These are phyloP conservation scores for Polydrusus tereticollis DNA, from an alignment of 2,888 invertebrate species.

Conservation along the genomic window DNA sequence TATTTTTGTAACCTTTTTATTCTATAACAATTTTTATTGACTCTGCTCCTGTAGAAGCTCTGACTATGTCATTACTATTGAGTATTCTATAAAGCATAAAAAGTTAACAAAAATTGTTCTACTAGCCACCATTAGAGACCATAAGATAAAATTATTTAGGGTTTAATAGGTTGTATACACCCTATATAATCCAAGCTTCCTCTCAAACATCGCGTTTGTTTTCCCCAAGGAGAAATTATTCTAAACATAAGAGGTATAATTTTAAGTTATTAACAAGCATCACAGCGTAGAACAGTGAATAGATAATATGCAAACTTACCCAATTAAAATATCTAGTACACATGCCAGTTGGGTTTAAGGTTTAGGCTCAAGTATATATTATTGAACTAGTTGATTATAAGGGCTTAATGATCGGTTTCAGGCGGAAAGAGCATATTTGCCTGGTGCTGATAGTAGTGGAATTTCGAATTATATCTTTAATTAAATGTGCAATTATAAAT, in stretches of 20 bases:
- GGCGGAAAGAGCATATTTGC: neutral
- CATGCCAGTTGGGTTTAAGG: constrained; percentile 4
- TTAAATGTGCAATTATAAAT: too few species aligned
- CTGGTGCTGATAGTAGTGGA: neutral
- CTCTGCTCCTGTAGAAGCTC: too few species aligned
- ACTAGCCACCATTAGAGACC: too few species aligned
- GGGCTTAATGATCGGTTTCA: neutral
- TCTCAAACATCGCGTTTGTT: neutral
- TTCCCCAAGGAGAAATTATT: constrained; percentile 2
- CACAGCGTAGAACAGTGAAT: constrained; percentile 12
- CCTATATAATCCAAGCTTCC: neutral
- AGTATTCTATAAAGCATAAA: too few species aligned
- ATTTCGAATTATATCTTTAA: neutral
- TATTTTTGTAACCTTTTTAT: too few species aligned
- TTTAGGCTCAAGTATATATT: constrained; percentile 4
- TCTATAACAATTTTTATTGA: too few species aligned
- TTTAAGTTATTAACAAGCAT: constrained; percentile 16
- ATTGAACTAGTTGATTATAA: constrained; percentile 1
- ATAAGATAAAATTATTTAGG: too few species aligned
- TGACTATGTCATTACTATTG: too few species aligned
- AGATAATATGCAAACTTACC: constrained; percentile 11
- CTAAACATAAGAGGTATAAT: constrained; percentile 13
- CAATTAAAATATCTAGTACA: constrained; percentile 17
- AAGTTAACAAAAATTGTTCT: too few species aligned
- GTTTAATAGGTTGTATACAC: too few species aligned